A percentile compares a stretch with the other conserved stretches of the same genome.
Conservation (phyloP, 2,113 vertebrate species). For the Petrocephalus zakoni region DNA sequence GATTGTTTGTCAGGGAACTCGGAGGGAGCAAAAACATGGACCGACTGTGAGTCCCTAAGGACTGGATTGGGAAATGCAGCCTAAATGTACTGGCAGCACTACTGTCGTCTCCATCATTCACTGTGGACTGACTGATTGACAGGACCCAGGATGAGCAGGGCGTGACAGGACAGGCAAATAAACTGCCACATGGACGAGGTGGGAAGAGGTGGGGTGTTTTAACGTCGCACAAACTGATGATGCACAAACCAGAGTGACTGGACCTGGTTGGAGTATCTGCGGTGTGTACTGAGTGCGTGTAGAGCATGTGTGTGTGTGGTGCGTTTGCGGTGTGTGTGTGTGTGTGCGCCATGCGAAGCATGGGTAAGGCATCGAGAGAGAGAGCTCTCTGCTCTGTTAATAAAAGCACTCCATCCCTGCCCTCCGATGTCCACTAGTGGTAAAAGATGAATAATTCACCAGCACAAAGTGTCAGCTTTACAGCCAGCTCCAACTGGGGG, state of each 20-base stretch:
- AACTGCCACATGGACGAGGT: not conserved
- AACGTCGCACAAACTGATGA: not conserved
- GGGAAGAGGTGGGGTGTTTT: not conserved
- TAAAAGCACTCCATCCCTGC: not conserved
- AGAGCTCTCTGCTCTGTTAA: not conserved
- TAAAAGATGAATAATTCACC: constrained; percentile 36
- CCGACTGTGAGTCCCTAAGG: not conserved
- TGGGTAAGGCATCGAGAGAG: not conserved
- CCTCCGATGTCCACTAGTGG: not conserved
- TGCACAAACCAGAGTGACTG: not conserved
- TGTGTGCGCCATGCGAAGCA: not conserved
- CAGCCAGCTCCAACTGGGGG: constrained; percentile 10
- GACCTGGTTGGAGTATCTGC: not conserved
- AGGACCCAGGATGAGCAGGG: not conserved
- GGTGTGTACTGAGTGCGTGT: not conserved
- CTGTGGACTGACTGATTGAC: not conserved
- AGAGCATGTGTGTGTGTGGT: not conserved
- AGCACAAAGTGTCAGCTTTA: constrained; percentile 35
- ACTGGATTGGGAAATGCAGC: not conserved
- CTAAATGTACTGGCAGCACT: not conserved
- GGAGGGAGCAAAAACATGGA: not conserved
- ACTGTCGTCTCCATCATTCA: not conserved
- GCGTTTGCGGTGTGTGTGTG: not conserved
- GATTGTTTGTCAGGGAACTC: not conserved
- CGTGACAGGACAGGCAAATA: not conserved